Conservation (phyloP, 2,888 invertebrate genomes). For the Xestia ashworthii region DNA sequence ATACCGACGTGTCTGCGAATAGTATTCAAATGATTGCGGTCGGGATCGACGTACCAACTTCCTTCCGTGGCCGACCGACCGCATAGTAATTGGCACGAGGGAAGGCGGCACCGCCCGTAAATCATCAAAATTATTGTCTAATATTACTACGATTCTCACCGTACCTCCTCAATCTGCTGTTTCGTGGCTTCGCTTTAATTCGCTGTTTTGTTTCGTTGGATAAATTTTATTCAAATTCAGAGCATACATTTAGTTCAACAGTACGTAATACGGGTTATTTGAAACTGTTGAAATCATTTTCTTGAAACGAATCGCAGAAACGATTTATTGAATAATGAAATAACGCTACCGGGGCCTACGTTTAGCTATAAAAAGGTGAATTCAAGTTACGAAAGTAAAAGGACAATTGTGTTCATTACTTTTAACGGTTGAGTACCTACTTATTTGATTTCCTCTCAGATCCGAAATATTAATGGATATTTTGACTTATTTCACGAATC, state of each 20-base stretch:
- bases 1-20: slow-evolving; percentile 83
- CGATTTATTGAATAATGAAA: slow-evolving; percentile 47
- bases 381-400: slow-evolving; percentile 28
- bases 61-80: slow-evolving; percentile 86
- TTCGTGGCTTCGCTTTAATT: slow-evolving; percentile 80
- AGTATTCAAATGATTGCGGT: slow-evolving; percentile 89
- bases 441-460: slow-evolving; percentile 61
- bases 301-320: slow-evolving; percentile 35
- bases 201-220: slow-evolving; percentile 82
- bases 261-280: slow-evolving; percentile 65
- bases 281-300: slow-evolving; percentile 46
- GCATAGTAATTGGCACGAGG: slow-evolving; percentile 87
- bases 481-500: slow-evolving; percentile 67
- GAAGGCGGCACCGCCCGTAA: slow-evolving; percentile 84
- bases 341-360: slow-evolving; percentile 16
- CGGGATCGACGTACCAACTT: slow-evolving; percentile 87
- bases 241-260: slow-evolving; percentile 72
- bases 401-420: slow-evolving; percentile 62
- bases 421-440: slow-evolving; percentile 57
- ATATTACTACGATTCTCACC: slow-evolving; percentile 83
- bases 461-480: slow-evolving; percentile 63
- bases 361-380: slow-evolving; percentile 34
- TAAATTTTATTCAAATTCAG: slow-evolving; percentile 78
- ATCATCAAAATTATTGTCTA: slow-evolving; percentile 90
- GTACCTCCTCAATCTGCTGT: slow-evolving; percentile 84